Evolutionary conservation across 2,888 invertebrate genomes (phyloP), one percentile per base, ranked within the genome.

Genomic region (Nudaria mundana): DNA sequence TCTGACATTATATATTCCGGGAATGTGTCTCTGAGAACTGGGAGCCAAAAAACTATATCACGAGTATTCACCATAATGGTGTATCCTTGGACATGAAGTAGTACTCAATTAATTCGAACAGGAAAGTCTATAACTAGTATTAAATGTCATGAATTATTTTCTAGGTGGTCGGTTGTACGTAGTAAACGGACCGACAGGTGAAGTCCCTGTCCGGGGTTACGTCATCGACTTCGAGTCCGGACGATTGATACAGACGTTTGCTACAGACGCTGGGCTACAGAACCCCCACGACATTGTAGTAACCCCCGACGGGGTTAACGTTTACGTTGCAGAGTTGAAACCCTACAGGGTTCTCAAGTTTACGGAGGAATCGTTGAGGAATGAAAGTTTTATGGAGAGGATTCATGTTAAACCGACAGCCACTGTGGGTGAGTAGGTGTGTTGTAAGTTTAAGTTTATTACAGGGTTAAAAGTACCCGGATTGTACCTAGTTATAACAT

Each of bases 281-380:
- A 92, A 92, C 70, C 97, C 97, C 0, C 97, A 97, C 77, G 96
- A 95, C 71, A 81, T 97, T 2, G 93, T 93, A n/a, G 92, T 93
- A 1, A 90, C 92, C 1, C 66, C 82, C 0, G 92, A 94, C 76
- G 95, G 94, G 14, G 82, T 83, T 30, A 75, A 76, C 37, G 76
- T 96, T 5, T 97, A 93, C 72, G 94, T 97, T 0, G 95, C 94
- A 0, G 96, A 97, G 71, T 83, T 97, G 12, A 87, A 91, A 63
- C 93, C 93, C 0, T 91, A 89, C 63, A 63, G 86, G 44, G 90
- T 94, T 28, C 92, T 93, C 81, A 81, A 77, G 60, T 82, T 85
- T 36, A 56, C 65, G 0, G 81, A 79, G 40, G 66, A 64, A 0
- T 7, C 52, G 0, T 42, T 74, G 8, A 53, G 48, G 23, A 74